Evolutionary conservation across 2,113 vertebrate species (phyloP).

Genomic region (Epinephelus cyanopodus): DNA sequence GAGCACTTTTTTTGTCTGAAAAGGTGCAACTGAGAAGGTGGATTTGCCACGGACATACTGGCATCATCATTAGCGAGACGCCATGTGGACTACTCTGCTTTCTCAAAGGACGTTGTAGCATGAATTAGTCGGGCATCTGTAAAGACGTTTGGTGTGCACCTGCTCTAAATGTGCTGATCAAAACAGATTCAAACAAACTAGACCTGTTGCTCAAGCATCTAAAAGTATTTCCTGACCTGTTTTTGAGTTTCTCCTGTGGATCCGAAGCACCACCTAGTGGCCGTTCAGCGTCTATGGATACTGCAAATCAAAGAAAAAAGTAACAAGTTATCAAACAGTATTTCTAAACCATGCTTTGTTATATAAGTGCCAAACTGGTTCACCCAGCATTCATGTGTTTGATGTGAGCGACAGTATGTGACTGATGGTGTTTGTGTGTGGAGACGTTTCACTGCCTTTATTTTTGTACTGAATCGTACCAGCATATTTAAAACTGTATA

Average conservation of each 20-base stretch:
- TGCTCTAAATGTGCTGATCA: slow-evolving; percentile 26
- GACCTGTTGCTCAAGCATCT: not conserved
- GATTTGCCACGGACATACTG: slow-evolving; percentile 25
- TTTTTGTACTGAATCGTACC: slow-evolving; percentile 88
- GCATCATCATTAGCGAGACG: slow-evolving; percentile 9
- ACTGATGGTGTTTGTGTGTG: slow-evolving; percentile 78
- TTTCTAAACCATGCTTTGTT: slow-evolving; percentile 62
- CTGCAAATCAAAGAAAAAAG: slow-evolving; percentile 25
- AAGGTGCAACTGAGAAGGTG: slow-evolving; percentile 32
- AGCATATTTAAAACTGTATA: slow-evolving; percentile 87
- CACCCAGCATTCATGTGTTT: slow-evolving; percentile 51
- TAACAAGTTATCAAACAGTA: slow-evolving; percentile 55
- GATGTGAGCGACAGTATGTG: slow-evolving; percentile 60
- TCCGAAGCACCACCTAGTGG: slow-evolving; percentile 73
- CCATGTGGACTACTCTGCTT: slow-evolving; percentile 31
- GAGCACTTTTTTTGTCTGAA: slow-evolving; percentile 33
- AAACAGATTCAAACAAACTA: slow-evolving; percentile 9
- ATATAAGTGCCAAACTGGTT: slow-evolving; percentile 64
- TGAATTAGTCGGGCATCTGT: slow-evolving; percentile 26
- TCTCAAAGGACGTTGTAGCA: slow-evolving; percentile 41
- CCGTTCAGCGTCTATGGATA: slow-evolving; percentile 8
- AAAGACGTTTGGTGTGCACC: slow-evolving; percentile 30
- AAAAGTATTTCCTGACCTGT: slow-evolving; percentile 30
- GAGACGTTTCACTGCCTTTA: slow-evolving; percentile 83
- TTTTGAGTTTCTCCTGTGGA: slow-evolving; percentile 31